These are phyloP conservation scores for Neodon shergylaensis DNA, from an alignment of 2,113 vertebrate genomes.

Conservation along the genomic window DNA sequence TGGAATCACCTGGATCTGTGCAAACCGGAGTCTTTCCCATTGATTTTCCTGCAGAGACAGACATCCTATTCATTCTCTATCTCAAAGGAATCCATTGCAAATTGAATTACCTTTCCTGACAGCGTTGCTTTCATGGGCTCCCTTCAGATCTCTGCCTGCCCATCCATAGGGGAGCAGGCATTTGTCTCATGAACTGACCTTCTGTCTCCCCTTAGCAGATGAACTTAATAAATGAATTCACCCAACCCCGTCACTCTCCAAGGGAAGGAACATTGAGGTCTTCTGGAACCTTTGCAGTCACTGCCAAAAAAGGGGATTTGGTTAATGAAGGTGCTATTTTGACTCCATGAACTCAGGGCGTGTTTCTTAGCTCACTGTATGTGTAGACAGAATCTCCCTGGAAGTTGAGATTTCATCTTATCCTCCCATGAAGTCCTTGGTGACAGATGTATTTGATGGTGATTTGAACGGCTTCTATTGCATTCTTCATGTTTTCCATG, in stretches of 20 bases:
- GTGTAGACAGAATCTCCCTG: neutral
- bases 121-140: neutral
- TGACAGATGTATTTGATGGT: neutral
- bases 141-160: slow-evolving; percentile 24
- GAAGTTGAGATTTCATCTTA: neutral
- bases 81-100: slow-evolving; percentile 45
- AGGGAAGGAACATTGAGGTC: neutral
- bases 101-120: slow-evolving; percentile 50
- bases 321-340: neutral
- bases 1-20: slow-evolving; percentile 6
- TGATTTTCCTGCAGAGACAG: neutral
- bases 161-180: neutral
- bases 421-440: neutral
- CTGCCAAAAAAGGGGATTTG: neutral
- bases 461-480: neutral
- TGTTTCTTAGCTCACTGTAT: neutral
- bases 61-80: slow-evolving; percentile 18
- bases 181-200: neutral
- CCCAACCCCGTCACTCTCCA: neutral
- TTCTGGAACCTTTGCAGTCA: neutral
- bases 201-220: neutral
- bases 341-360: neutral
- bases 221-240: slow-evolving; percentile 27
- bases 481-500: neutral
- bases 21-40: neutral